phyloP scores from a whole-genome alignment of 2,113 vertebrate genomes.

The Gorsachius goisagi region DNA sequence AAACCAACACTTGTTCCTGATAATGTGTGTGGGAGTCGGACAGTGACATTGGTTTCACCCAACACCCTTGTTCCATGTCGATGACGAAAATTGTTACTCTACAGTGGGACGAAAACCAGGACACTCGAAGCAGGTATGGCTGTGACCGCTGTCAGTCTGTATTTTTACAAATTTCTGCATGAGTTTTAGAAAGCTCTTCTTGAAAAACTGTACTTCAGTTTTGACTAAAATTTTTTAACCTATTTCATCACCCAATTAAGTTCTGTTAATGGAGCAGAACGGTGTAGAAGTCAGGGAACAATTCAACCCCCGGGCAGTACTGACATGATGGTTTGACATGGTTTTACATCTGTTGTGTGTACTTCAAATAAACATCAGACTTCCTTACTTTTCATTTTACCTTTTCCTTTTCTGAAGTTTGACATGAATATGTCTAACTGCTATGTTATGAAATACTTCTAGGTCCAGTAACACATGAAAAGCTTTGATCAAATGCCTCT shows the following conservation, averaged over 20 bases:
- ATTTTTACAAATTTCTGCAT: neutral
- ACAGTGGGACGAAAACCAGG: neutral
- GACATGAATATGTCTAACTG: neutral
- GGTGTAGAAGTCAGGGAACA: neutral
- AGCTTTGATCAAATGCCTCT: conserved; percentile 15
- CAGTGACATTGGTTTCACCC: neutral
- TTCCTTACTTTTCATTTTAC: neutral
- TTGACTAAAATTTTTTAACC: neutral
- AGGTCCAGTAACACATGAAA: neutral
- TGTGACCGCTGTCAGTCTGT: neutral
- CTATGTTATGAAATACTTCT: neutral
- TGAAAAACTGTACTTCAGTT: neutral
- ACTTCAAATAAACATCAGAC: neutral
- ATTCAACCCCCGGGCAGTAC: neutral
- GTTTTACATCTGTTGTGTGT: neutral
- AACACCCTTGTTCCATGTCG: neutral
- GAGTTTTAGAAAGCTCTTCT: neutral
- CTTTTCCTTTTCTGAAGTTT: conserved; percentile 4
- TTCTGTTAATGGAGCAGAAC: neutral
- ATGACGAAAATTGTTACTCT: neutral
- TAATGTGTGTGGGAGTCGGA: neutral
- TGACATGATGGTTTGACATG: neutral
- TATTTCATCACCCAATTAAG: neutral
- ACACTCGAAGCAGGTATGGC: neutral
- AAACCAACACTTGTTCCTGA: neutral